A percentile compares a stretch with the other conserved stretches of the same genome.
Evolutionary conservation across 2,888 invertebrate species (phyloP).

Genomic region (Protodeltote pygarga): DNA sequence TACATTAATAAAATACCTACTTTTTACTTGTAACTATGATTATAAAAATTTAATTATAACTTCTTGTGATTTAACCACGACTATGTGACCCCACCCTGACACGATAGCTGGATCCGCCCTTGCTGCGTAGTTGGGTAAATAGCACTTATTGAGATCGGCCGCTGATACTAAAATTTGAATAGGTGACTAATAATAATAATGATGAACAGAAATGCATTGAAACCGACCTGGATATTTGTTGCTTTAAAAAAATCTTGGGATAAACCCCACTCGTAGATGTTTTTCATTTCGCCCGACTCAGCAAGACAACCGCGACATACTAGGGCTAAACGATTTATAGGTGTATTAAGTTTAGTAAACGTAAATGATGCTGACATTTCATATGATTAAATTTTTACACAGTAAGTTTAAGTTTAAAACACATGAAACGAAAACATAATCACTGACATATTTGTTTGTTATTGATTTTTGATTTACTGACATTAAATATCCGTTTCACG

Average conservation of each 20-base stretch:
- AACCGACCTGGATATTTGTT: conserved; percentile 65
- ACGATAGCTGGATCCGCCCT: too few species aligned
- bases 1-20: too few species aligned
- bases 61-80: too few species aligned
- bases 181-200: background rate
- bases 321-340: conserved; percentile 51
- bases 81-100: too few species aligned
- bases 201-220: too few species aligned
- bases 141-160: too few species aligned
- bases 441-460: background rate
- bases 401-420: too few species aligned
- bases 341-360: conserved; percentile 51
- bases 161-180: too few species aligned
- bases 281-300: conserved; percentile 73
- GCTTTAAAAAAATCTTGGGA: conserved; percentile 66
- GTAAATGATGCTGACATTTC: conserved; percentile 59
- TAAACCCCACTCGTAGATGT: conserved; percentile 73
- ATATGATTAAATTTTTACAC: background rate
- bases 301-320: conserved; percentile 76
- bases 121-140: too few species aligned
- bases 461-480: background rate
- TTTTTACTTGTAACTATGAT: too few species aligned
- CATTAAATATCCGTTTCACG: too few species aligned
- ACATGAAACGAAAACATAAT: background rate
- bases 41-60: too few species aligned